Evolutionary conservation across 2,888 invertebrate species (phyloP).

Genomic region (Ormyrus nitidulus): DNA sequence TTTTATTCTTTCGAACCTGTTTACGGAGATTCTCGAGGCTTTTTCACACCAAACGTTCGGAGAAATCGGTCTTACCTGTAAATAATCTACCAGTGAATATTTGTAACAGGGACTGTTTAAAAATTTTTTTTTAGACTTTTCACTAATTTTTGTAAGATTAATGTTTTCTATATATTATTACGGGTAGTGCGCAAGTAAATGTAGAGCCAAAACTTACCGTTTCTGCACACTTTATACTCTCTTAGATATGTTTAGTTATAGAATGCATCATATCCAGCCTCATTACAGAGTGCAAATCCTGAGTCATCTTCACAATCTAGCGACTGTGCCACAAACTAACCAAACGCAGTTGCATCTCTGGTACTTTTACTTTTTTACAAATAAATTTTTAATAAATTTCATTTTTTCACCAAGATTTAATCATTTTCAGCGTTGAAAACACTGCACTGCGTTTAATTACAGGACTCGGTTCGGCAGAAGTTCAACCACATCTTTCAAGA

Average conservation of each 20-base stretch:
- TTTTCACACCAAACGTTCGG: slow-evolving; percentile 65
- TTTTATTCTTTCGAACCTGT: slow-evolving; percentile 69
- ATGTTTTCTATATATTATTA: slow-evolving; percentile 41
- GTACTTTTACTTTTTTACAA: slow-evolving; percentile 73
- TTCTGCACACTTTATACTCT: slow-evolving; percentile 79
- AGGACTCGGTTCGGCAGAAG: slow-evolving; percentile 94
- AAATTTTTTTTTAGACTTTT: slow-evolving; percentile 25
- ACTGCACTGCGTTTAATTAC: slow-evolving; percentile 91
- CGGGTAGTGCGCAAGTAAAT: slow-evolving; percentile 26
- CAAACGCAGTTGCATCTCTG: slow-evolving; percentile 96
- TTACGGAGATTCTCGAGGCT: slow-evolving; percentile 70
- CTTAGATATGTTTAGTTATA: slow-evolving; percentile 96
- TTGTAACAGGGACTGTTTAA: neutral
- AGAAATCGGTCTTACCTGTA: slow-evolving; percentile 61
- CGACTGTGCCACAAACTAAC: slow-evolving; percentile 94
- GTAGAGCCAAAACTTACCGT: slow-evolving; percentile 38
- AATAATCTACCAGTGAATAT: slow-evolving; percentile 4
- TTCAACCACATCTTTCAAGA: slow-evolving; percentile 93
- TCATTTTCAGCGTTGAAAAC: slow-evolving; percentile 84
- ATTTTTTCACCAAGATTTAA: slow-evolving; percentile 1
- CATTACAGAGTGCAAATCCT: slow-evolving; percentile 95
- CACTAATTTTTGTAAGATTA: slow-evolving; percentile 38
- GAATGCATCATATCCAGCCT: slow-evolving; percentile 97
- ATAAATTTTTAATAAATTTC: slow-evolving; percentile 24
- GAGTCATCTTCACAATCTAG: slow-evolving; percentile 92